Conservation (phyloP, 2,797 vertebrate species). For the Anolis apletophallus region DNA sequence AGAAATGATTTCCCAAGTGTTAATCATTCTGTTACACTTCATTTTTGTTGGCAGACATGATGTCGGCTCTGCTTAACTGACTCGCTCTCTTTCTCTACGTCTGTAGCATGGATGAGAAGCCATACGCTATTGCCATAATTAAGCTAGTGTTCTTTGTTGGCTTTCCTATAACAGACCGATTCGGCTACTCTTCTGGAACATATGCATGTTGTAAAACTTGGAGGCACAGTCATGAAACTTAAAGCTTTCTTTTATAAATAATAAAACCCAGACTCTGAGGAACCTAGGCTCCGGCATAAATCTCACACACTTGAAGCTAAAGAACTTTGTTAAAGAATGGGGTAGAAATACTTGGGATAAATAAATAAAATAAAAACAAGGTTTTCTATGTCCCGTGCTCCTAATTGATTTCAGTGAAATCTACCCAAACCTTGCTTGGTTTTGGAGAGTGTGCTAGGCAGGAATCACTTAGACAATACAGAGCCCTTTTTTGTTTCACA, state of each 20-base stretch:
- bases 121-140: not conserved
- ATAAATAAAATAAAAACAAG: slow-evolving; percentile 5
- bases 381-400: not conserved
- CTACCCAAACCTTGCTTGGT: not conserved
- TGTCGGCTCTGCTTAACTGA: not conserved
- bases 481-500: not conserved
- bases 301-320: not conserved
- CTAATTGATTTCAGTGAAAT: not conserved
- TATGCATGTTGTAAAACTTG: not conserved
- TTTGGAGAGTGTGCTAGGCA: not conserved
- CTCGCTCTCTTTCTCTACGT: not conserved
- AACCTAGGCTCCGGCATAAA: not conserved
- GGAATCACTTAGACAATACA: not conserved
- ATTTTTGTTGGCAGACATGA: slow-evolving; percentile 2
- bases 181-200: slow-evolving; percentile 5
- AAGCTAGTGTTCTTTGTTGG: slow-evolving; percentile 20
- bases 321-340: not conserved
- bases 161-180: not conserved
- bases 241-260: slow-evolving; percentile 11
- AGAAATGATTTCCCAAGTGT: not conserved
- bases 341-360: not conserved
- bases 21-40: not conserved
- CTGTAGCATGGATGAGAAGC: not conserved
- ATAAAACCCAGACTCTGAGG: slow-evolving; percentile 2
- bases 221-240: slow-evolving; percentile 11